These are phyloP conservation scores for Pristionchus entomophagus DNA, from an alignment of 2,888 invertebrate species.

Conservation along the genomic window DNA sequence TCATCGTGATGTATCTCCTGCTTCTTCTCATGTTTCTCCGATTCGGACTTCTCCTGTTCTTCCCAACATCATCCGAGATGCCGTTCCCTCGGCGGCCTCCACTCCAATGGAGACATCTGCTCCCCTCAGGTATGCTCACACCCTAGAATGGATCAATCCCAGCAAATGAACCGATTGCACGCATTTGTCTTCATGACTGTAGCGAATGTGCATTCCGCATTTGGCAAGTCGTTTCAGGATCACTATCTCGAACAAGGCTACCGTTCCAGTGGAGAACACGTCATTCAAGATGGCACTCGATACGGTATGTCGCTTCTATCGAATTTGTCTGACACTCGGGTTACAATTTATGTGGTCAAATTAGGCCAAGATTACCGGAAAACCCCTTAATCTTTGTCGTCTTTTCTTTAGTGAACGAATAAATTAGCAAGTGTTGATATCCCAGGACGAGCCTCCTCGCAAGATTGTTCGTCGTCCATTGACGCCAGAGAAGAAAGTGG, in stretches of 20 bases:
- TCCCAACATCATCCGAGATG: constrained; percentile 21
- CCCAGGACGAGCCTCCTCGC: constrained; percentile 41
- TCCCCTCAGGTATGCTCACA: constrained; percentile 16
- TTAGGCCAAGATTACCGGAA: background rate
- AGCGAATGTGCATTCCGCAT: background rate
- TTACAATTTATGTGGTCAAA: background rate
- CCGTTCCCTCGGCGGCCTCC: background rate
- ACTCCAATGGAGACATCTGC: background rate
- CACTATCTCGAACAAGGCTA: constrained; percentile 17
- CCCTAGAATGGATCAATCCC: background rate
- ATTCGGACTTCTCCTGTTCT: constrained; percentile 20
- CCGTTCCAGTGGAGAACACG: constrained; percentile 41
- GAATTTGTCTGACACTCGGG: too few relatives aligned
- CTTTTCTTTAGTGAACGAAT: background rate
- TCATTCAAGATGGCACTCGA: constrained; percentile 41
- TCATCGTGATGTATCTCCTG: background rate
- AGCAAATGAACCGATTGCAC: background rate
- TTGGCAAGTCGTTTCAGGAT: constrained; percentile 14
- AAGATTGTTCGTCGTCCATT: background rate
- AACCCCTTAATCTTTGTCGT: too few relatives aligned
- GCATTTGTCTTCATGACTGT: background rate
- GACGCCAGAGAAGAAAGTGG: background rate
- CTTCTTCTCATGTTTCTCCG: constrained; percentile 46
- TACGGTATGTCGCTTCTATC: too few relatives aligned
- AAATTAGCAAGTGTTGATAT: too few relatives aligned